These are phyloP conservation scores for Drosophila seclusa DNA, from an alignment of 2,888 invertebrate genomes.

Conservation along the genomic window DNA sequence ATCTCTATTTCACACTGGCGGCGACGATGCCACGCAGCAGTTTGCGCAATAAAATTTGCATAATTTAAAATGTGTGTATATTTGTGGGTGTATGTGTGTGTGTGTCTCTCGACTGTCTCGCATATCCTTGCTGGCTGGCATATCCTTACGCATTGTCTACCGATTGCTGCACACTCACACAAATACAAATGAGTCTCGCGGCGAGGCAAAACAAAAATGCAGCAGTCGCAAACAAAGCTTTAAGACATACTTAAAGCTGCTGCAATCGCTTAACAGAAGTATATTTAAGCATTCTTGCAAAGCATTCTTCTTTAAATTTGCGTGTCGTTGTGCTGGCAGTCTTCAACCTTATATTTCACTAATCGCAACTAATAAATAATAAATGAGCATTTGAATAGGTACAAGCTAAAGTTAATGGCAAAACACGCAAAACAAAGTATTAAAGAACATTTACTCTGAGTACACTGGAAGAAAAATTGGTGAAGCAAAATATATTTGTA, in stretches of 20 bases:
- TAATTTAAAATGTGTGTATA: constrained; percentile 80
- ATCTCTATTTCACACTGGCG: constrained; percentile 23
- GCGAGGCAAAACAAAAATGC: constrained; percentile 43
- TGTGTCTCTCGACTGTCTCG: constrained; percentile 63
- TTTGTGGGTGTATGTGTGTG: constrained; percentile 42
- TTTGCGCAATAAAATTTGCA: constrained; percentile 85
- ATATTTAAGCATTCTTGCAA: not conserved
- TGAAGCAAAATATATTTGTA: not conserved
- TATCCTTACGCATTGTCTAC: constrained; percentile 81
- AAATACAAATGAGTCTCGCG: constrained; percentile 67
- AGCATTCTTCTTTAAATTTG: constrained; percentile 39
- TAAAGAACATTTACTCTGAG: not conserved
- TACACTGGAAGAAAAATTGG: not conserved
- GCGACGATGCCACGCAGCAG: constrained; percentile 74
- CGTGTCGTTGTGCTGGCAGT: constrained; percentile 58
- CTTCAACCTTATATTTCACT: constrained; percentile 37
- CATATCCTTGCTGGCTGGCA: constrained; percentile 74
- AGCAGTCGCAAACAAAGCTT: constrained; percentile 32
- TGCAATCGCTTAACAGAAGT: not conserved
- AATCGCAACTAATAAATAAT: constrained; percentile 68
- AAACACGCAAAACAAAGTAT: constrained; percentile 33
- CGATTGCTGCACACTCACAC: constrained; percentile 67
- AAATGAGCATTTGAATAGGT: constrained; percentile 40
- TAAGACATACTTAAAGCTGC: constrained; percentile 32
- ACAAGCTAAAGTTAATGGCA: constrained; percentile 31